Evolutionary conservation across 2,113 vertebrate species (phyloP).

Genomic region (Pluvialis apricaria): DNA sequence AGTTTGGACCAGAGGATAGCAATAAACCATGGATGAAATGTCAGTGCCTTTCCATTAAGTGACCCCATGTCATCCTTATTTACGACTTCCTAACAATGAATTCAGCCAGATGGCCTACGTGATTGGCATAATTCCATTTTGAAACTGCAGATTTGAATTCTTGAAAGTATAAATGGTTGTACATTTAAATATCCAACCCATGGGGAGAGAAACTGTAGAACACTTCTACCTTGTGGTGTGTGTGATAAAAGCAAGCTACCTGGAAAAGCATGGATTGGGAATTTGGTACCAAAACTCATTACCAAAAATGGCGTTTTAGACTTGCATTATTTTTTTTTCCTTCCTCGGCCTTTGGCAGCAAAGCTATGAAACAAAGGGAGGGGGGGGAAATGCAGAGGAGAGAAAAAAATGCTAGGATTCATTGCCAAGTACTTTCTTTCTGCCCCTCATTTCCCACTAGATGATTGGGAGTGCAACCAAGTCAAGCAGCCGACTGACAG

Average conservation of each 20-base stretch:
- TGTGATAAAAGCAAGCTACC: neutral
- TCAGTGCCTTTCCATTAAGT: neutral
- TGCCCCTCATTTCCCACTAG: neutral
- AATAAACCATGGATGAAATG: conserved; percentile 24
- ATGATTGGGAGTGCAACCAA: neutral
- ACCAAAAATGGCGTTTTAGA: neutral
- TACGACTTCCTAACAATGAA: neutral
- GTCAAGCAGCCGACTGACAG: neutral
- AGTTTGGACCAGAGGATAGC: neutral
- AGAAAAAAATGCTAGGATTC: neutral
- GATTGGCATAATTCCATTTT: neutral
- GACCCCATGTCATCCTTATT: neutral
- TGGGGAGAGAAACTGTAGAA: neutral
- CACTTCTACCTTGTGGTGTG: neutral
- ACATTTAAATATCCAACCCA: neutral
- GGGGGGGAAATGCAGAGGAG: neutral
- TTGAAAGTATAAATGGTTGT: neutral
- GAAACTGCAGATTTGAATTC: conserved; percentile 3
- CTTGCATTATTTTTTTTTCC: neutral
- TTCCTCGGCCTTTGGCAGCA: neutral
- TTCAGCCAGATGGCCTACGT: neutral
- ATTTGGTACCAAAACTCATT: neutral
- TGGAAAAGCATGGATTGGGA: neutral
- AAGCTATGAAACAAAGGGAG: neutral
- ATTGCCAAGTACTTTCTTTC: neutral